Evolutionary conservation across 2,888 invertebrate species (phyloP), one percentile per base, ranked within the genome.

Genomic region (Chrysolina oricalcia): DNA sequence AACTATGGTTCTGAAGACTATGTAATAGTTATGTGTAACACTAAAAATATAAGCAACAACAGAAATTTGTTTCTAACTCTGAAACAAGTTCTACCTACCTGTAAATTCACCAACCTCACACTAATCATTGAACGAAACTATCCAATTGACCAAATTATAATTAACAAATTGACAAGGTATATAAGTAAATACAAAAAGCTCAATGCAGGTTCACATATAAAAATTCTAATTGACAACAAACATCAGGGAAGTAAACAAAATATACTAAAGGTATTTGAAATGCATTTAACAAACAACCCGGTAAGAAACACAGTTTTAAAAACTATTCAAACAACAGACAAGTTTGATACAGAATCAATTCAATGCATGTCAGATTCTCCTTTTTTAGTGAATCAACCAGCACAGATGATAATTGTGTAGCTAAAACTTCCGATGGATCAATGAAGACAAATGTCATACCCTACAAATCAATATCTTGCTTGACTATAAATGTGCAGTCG

Each of bases 321-420:
- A 50, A 50, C 50, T 50, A 17, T 50, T 17, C n/a, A n/a, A 17
- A 50, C 17, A 17, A n/a, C 17, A 9, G n/a, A 50, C 50, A 17
- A 50, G 10, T 50, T 17, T 19, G 50, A 17, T 10, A 17, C 50
- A n/a, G 9, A 50, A 17, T 50, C 50, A 50, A 50, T 13, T 43
- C 43, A 50, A 10, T 17, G 50, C n/a, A 50, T 50, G n/a, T 50
- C 50, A 50, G 17, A n/a, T 50, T n/a, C n/a, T 4, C 2, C n/a
- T 19, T 50, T 50, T 43, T 50, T 50, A 50, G 50, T 17, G 4
- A 50, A 50, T 50, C 50, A 10, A 50, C 50, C 43, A 43, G 43
- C 43, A 43, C 43, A 43, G 15, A 43, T 15, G 43, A 43, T 43
- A 43, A 43, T 4, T 43, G 43, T 43, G 43, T 43, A 43, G 43